A percentile compares a stretch with the other conserved stretches of the same genome.
Conservation (phyloP, 2,797 vertebrate species). For the Sebastes wilsoni region DNA sequence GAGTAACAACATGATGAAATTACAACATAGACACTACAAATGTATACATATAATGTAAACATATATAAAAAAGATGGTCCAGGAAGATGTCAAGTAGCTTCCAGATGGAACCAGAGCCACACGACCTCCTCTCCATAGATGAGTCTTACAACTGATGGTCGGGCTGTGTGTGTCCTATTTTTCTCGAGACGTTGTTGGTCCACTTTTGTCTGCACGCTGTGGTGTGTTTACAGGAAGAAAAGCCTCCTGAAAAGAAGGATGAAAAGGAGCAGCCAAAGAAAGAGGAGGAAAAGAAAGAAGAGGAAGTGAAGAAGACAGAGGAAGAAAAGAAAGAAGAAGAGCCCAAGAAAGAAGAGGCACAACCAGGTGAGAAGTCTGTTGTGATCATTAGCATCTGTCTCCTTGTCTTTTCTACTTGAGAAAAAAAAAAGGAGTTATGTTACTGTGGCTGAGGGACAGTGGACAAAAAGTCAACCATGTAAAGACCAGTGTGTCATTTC, state of each 20-base stretch:
- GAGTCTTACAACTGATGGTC: too few species aligned
- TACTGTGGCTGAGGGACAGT: background rate
- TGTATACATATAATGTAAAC: too few species aligned
- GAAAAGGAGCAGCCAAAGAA: constrained; percentile 49
- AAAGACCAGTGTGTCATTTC: background rate
- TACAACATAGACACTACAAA: too few species aligned
- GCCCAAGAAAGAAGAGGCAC: constrained; percentile 48
- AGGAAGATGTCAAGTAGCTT: too few species aligned
- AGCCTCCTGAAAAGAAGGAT: constrained; percentile 57
- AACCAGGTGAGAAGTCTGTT: constrained; percentile 24
- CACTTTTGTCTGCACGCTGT: background rate
- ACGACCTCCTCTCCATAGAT: background rate
- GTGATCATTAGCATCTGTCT: background rate
- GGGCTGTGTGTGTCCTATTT: background rate
- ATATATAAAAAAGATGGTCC: too few species aligned
- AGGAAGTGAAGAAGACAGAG: background rate
- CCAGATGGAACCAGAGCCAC: too few species aligned
- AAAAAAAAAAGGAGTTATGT: background rate
- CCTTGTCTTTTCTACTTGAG: background rate
- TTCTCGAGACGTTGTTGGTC: background rate
- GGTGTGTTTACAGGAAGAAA: constrained; percentile 59
- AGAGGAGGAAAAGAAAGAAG: constrained; percentile 6
- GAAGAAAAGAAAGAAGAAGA: constrained; percentile 22
- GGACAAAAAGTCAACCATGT: background rate
- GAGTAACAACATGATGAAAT: too few species aligned